Evolutionary conservation across 23 tunicate genomes (phyloP).

Genomic region (Trididemnum clinides): DNA sequence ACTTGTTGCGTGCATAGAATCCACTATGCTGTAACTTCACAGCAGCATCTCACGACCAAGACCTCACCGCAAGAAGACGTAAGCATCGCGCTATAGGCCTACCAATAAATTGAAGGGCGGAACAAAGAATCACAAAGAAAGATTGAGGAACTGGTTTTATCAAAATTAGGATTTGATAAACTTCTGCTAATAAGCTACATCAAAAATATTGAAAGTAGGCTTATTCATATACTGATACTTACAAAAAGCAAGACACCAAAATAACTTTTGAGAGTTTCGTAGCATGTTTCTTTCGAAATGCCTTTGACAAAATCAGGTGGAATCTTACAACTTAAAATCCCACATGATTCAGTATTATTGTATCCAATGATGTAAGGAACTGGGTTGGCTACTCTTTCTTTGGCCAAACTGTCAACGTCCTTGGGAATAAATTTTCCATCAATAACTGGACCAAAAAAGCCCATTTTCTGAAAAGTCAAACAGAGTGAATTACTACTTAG

Average conservation of each 20-base stretch:
- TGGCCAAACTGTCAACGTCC: neutral
- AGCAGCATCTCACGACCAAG: too few relatives aligned
- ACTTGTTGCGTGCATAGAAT: too few relatives aligned
- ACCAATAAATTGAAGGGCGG: too few relatives aligned
- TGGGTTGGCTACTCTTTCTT: slow-evolving; percentile 2
- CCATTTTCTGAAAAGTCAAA: neutral
- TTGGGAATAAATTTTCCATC: slow-evolving; percentile 50
- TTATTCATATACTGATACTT: neutral
- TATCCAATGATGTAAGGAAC: slow-evolving; percentile 62
- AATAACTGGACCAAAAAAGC: neutral
- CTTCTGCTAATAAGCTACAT: too few relatives aligned
- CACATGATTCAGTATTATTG: slow-evolving; percentile 54
- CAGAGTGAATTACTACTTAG: too few relatives aligned
- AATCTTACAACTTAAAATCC: slow-evolving; percentile 2
- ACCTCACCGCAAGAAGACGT: too few relatives aligned
- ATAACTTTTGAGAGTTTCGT: slow-evolving; percentile 6
- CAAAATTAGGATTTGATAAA: too few relatives aligned
- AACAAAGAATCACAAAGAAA: too few relatives aligned
- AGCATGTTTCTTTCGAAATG: slow-evolving; percentile 1
- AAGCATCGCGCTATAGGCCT: too few relatives aligned
- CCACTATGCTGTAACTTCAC: too few relatives aligned
- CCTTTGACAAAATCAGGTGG: slow-evolving; percentile 23
- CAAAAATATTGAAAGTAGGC: too few relatives aligned
- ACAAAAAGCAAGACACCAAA: neutral
- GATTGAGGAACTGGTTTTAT: too few relatives aligned